Conservation (phyloP, 64 coral and sea anemone genomes). For the Montipora capricornis region DNA sequence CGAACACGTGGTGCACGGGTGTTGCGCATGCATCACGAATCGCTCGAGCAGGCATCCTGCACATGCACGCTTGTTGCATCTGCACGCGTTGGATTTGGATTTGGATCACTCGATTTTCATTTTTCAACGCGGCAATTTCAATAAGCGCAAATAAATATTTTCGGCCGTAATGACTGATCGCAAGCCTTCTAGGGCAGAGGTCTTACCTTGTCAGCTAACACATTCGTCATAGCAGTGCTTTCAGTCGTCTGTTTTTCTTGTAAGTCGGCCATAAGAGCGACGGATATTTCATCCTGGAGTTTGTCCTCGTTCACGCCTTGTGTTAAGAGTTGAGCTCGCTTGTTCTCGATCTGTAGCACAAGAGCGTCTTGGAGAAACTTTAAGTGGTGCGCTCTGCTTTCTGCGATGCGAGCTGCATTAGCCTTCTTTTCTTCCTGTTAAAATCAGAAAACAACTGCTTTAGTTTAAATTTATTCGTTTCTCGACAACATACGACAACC, state of each 20-base stretch:
- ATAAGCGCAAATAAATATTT: too few relatives aligned
- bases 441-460: not conserved
- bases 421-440: slow-evolving; percentile 81
- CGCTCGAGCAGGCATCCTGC: too few relatives aligned
- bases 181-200: too few relatives aligned
- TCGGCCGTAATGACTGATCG: too few relatives aligned
- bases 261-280: slow-evolving; percentile 84
- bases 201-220: slow-evolving; percentile 84
- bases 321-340: slow-evolving; percentile 57
- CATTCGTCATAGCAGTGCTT: slow-evolving; percentile 82
- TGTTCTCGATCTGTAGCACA: slow-evolving; percentile 70
- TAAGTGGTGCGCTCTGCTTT: slow-evolving; percentile 65
- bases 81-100: too few relatives aligned
- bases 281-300: slow-evolving; percentile 82
- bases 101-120: too few relatives aligned
- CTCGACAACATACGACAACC: too few relatives aligned
- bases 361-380: slow-evolving; percentile 88
- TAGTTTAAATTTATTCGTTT: not conserved
- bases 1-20: too few relatives aligned
- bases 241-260: slow-evolving; percentile 95
- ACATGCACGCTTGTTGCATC: too few relatives aligned
- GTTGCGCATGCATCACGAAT: too few relatives aligned
- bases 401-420: slow-evolving; percentile 76
- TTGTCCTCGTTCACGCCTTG: slow-evolving; percentile 75
- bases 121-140: too few relatives aligned